Conservation (phyloP, 2,888 invertebrate genomes). For the Monoplex corrugatus region DNA sequence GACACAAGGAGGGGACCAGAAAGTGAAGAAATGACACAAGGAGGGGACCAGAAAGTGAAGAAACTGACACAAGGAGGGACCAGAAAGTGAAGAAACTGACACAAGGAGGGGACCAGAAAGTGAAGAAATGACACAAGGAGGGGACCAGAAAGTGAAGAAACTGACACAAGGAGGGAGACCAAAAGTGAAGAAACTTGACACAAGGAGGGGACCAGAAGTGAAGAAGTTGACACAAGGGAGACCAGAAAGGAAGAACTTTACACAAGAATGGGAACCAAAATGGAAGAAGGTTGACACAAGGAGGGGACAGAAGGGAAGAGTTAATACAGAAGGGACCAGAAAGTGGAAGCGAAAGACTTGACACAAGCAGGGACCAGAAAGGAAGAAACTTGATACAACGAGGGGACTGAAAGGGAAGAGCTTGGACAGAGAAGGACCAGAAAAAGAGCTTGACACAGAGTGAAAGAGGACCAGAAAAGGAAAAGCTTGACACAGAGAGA, state of each 20-base stretch:
- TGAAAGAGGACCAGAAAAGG: not conserved
- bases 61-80: not conserved
- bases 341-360: not conserved
- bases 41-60: no score
- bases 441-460: not conserved
- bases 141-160: not conserved
- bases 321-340: no score
- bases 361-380: not conserved
- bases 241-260: no score
- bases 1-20: no score
- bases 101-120: no score
- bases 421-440: not conserved
- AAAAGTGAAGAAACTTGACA: not conserved
- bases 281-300: no score
- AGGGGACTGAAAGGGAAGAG: not conserved
- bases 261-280: no score
- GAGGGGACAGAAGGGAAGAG: no score
- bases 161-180: not conserved
- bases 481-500: not conserved
- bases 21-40: not conserved
- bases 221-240: no score
- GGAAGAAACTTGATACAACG: not conserved
- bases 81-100: no score
- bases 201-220: not conserved
- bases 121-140: not conserved